A percentile compares a stretch with the other conserved stretches of the same genome.
Evolutionary conservation across 2,797 vertebrate species (phyloP).

Genomic region (Notolabrus celidotus): DNA sequence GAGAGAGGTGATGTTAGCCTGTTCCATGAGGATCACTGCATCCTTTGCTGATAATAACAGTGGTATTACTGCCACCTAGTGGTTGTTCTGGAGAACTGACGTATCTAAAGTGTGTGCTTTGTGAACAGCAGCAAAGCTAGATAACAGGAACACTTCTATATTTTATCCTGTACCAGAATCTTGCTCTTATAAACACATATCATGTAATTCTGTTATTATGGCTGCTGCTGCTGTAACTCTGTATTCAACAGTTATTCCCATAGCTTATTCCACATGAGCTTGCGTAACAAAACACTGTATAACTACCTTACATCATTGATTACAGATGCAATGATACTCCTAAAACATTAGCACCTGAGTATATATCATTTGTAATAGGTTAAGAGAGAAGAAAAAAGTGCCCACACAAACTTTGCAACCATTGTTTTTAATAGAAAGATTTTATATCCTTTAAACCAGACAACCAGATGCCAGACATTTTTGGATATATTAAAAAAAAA

Average conservation of each 20-base stretch:
- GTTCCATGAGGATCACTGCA: conserved; percentile 6
- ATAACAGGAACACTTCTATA: background rate
- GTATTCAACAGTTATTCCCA: conserved; percentile 7
- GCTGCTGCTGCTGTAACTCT: background rate
- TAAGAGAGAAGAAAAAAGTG: conserved; percentile 29
- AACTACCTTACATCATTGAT: background rate
- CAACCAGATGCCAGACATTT: conserved; percentile 88
- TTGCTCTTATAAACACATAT: background rate
- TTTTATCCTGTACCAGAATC: background rate
- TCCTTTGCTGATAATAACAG: conserved; percentile 43
- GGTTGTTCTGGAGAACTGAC: conserved; percentile 45
- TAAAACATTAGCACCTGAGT: background rate
- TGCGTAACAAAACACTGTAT: too few relatives aligned
- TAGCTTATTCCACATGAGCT: too few relatives aligned
- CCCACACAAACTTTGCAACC: conserved; percentile 77
- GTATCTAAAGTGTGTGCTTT: background rate
- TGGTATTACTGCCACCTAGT: conserved; percentile 77
- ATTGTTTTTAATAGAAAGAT: conserved; percentile 89
- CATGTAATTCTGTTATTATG: background rate
- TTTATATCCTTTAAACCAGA: conserved; percentile 88
- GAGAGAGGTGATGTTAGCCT: conserved; percentile 12
- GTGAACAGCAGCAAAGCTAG: background rate
- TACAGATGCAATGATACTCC: background rate
- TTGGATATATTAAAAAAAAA: conserved; percentile 83
- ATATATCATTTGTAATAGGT: background rate